phyloP scores from a whole-genome alignment of 2,113 vertebrate genomes.

The Gorilla gorilla region DNA sequence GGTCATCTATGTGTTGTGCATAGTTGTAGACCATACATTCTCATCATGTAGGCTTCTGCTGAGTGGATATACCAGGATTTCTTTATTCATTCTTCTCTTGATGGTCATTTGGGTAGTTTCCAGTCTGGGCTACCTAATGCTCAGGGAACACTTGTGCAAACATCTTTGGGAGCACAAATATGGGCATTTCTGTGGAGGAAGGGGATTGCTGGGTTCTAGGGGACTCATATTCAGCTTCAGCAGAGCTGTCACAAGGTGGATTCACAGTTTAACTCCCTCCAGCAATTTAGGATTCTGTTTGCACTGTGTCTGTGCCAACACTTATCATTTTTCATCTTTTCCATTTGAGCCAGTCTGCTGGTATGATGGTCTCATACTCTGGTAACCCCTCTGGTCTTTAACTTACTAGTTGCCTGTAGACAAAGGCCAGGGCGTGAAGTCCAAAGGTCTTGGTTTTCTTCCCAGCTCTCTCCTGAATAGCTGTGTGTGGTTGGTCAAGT shows the following conservation, averaged over 20 bases:
- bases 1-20: too few relatives aligned
- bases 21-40: not conserved
- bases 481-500: not conserved
- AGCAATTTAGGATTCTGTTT: not conserved
- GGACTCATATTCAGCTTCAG: not conserved
- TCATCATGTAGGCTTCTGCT: not conserved
- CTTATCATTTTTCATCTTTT: not conserved
- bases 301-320: rapidly evolving
- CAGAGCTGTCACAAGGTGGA: too few relatives aligned
- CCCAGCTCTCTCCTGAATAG: too few relatives aligned
- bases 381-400: not conserved
- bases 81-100: too few relatives aligned
- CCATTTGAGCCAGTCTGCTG: not conserved
- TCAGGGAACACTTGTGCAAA: not conserved
- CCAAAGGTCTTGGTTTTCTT: not conserved
- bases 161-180: too few relatives aligned
- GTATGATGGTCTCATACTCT: not conserved
- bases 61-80: too few relatives aligned
- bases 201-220: too few relatives aligned
- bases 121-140: not conserved
- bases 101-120: not conserved
- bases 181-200: not conserved
- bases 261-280: too few relatives aligned
- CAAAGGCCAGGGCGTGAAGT: rapidly evolving
- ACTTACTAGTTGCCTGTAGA: not conserved